Base-by-base conservation (phyloP, 2,888 invertebrate genomes). In the Xanthorhoe spadicearia region DNA sequence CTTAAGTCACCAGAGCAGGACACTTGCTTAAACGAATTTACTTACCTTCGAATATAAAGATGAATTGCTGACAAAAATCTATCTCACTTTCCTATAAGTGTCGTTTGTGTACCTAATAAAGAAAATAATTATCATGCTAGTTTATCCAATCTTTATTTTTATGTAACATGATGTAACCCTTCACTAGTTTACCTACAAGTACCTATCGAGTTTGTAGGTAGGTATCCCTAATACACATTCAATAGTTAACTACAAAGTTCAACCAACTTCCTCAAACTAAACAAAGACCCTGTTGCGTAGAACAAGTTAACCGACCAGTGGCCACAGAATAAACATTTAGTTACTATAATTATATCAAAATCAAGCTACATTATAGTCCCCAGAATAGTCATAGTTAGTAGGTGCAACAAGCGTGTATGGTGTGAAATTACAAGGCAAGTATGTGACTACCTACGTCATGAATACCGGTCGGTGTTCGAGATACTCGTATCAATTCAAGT, bases 401-500 rank as follows among this genome's bases (percentile, higher is more conserved):
- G 13, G 38, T 43, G 38, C 38, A 43, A 43, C 13, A 10, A 43
- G 51, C 13, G 6, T 51, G 10, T 51, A n/a, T n/a, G n/a, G 53
- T 32, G 48, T 48, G 38, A 48, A 17, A 48, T 48, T 17, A 48
- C 48, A 48, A 17, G 48, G 17, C 7, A 48, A 32, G 32, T 48
- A 13, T 15, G 46, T 55, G 49, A 49, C 46, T 43, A 61, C 65
- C 46, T 43, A 61, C 65, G 70, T 70, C 66, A 66, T 51, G 17
- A n/a, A n/a, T 54, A 72, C 68, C 66, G 68, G 72, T 70, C 50
- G 58, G 43, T 59, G 46, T 50, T 50, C 57, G n/a, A 23, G 0
- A 23, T 46, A 19, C 52, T 64, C n/a, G n/a, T n/a, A 55, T 64
- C 52, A 38, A 50, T 72, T 64, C 72, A 72, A 72, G 72, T 72